Conservation (phyloP, 2,888 invertebrate species). For the Nemotelus nigrinus region DNA sequence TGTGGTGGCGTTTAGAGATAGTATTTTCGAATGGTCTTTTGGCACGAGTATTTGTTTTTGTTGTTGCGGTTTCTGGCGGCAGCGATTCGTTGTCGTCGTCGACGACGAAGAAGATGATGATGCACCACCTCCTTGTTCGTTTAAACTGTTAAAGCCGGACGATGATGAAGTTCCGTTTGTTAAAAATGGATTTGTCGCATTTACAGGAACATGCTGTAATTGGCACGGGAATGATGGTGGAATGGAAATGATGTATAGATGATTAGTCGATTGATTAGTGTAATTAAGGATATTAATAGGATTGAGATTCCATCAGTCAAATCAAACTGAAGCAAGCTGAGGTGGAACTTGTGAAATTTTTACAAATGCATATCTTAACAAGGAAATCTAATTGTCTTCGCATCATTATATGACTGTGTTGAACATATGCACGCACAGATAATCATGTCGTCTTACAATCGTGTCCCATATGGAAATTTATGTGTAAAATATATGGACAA, state of each 20-base stretch:
- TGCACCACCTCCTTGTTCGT: constrained; percentile 49
- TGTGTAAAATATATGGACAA: no score
- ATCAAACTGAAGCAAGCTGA: no score
- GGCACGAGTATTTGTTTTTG: constrained; percentile 57
- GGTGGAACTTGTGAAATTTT: no score
- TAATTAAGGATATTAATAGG: no score
- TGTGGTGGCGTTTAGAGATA: constrained; percentile 54
- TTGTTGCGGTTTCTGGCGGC: constrained; percentile 51
- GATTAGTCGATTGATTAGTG: not conserved
- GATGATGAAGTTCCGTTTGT: constrained; percentile 57
- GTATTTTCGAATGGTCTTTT: constrained; percentile 51
- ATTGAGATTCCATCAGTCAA: no score
- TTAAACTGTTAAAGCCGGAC: constrained; percentile 49
- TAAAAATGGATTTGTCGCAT: constrained; percentile 63
- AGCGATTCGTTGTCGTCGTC: constrained; percentile 54
- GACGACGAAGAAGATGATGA: constrained; percentile 49
- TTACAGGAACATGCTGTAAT: constrained; percentile 53
- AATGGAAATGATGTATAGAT: not conserved
- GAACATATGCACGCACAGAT: no score
- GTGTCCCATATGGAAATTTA: no score
- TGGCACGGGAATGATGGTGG: not conserved
- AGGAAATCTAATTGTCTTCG: no score
- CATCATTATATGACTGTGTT: no score
- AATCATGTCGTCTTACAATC: no score
- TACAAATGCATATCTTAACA: no score